phyloP scores from a whole-genome alignment of 2,888 invertebrate species.

The Orthonychiurus folsomi region DNA sequence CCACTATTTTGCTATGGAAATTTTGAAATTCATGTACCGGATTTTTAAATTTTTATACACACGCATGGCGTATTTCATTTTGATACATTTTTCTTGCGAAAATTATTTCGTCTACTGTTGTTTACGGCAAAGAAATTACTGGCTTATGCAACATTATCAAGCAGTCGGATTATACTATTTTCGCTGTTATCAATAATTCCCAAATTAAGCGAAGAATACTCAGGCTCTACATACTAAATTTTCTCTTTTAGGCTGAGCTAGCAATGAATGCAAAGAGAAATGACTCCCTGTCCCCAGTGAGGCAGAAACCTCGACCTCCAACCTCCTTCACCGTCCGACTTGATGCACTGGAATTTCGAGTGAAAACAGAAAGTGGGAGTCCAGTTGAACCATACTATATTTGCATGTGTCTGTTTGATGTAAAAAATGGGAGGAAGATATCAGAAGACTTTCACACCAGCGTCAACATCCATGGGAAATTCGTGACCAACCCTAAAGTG shows the following conservation, averaged over 20 bases:
- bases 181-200: not conserved
- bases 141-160: no score
- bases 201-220: not conserved
- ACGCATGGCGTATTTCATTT: no score
- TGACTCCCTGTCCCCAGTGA: slow-evolving; percentile 16
- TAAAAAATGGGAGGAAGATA: slow-evolving; percentile 72
- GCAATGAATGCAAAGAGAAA: slow-evolving; percentile 16
- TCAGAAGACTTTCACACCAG: slow-evolving; percentile 83
- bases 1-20: not conserved
- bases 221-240: not conserved
- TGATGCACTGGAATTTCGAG: slow-evolving; percentile 36
- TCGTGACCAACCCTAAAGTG: slow-evolving; percentile 37
- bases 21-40: not conserved
- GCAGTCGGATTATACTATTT: no score
- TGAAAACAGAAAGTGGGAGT: slow-evolving; percentile 35
- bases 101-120: no score
- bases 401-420: slow-evolving; percentile 80
- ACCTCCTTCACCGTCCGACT: slow-evolving; percentile 27
- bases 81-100: no score
- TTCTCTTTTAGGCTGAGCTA: slow-evolving; percentile 21
- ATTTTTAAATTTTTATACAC: not conserved
- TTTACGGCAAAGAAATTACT: no score
- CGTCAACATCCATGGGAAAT: slow-evolving; percentile 31
- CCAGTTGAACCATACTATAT: slow-evolving; percentile 89
- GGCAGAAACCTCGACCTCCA: slow-evolving; percentile 14